phyloP scores from a whole-genome alignment of 2,888 invertebrate species.

The Psylliodes chrysocephalus region DNA sequence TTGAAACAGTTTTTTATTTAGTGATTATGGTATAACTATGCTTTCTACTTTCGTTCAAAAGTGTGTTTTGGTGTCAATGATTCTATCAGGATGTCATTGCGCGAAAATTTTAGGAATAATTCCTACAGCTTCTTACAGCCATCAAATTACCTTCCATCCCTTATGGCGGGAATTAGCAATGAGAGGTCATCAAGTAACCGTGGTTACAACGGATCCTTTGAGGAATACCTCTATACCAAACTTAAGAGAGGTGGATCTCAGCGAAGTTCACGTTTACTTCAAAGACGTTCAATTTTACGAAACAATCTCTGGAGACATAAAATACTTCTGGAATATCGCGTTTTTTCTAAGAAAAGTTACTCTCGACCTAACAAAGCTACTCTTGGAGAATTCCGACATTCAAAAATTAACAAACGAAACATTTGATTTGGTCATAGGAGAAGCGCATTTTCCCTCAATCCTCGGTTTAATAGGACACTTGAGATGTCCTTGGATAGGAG shows the following conservation, averaged over 20 bases:
- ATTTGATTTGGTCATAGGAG: constrained; percentile 56
- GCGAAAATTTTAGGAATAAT: constrained; percentile 47
- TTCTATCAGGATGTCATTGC: constrained; percentile 15
- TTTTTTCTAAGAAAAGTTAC: not conserved
- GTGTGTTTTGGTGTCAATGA: not conserved
- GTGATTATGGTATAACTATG: not conserved
- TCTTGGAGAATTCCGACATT: constrained; percentile 10
- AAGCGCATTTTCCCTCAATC: constrained; percentile 50
- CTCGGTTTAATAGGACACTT: constrained; percentile 54
- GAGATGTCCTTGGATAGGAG: constrained; percentile 56
- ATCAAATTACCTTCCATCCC: constrained; percentile 64
- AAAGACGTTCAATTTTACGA: constrained; percentile 34
- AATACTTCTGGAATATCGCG: constrained; percentile 14
- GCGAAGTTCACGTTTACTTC: constrained; percentile 53
- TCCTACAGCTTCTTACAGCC: constrained; percentile 58
- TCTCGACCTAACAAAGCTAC: not conserved
- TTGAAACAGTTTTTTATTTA: not conserved
- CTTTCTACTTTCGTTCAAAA: too few species aligned
- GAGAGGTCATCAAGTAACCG: constrained; percentile 65
- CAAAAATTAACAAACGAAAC: constrained; percentile 45
- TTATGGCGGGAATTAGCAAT: constrained; percentile 63
- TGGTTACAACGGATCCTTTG: constrained; percentile 63
- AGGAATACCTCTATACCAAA: constrained; percentile 59
- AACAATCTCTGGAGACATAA: constrained; percentile 15
- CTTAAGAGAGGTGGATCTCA: constrained; percentile 62